Conservation (phyloP, 2,113 vertebrate genomes). For the Labrus mixtus region DNA sequence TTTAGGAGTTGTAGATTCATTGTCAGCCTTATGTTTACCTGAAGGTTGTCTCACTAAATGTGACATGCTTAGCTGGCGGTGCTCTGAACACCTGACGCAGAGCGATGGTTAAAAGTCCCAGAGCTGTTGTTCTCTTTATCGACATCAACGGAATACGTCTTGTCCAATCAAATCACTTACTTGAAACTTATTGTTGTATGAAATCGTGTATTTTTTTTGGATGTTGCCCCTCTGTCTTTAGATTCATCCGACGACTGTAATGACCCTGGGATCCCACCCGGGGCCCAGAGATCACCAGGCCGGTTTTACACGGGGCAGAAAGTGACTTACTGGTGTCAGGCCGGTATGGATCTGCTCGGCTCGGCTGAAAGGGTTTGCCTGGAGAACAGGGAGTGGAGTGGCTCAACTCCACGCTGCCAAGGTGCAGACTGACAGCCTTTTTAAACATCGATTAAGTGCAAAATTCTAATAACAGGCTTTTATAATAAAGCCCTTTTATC, state of each 20-base stretch:
- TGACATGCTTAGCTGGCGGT: too few species aligned
- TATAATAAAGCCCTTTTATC: not conserved
- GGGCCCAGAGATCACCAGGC: conserved; percentile 76
- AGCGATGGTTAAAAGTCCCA: too few species aligned
- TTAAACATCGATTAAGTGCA: not conserved
- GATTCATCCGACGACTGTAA: conserved; percentile 81
- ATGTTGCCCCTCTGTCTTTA: not conserved
- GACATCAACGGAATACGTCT: too few species aligned
- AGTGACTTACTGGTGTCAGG: conserved; percentile 82
- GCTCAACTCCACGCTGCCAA: conserved; percentile 84
- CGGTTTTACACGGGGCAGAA: conserved; percentile 80
- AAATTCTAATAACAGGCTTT: not conserved
- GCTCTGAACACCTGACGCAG: too few species aligned
- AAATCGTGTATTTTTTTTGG: not conserved
- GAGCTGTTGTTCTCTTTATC: too few species aligned
- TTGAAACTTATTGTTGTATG: not conserved
- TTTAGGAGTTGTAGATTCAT: too few species aligned
- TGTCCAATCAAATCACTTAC: too few species aligned
- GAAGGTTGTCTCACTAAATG: too few species aligned
- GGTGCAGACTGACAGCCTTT: conserved; percentile 50
- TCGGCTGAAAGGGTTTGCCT: conserved; percentile 83
- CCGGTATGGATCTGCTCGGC: conserved; percentile 83
- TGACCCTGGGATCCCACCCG: conserved; percentile 86
- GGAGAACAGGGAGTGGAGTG: conserved; percentile 85
- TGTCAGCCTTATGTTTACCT: too few species aligned